These are phyloP conservation scores for Acrocephalus arundinaceus DNA, from an alignment of 2,113 vertebrate species.

Conservation along the genomic window DNA sequence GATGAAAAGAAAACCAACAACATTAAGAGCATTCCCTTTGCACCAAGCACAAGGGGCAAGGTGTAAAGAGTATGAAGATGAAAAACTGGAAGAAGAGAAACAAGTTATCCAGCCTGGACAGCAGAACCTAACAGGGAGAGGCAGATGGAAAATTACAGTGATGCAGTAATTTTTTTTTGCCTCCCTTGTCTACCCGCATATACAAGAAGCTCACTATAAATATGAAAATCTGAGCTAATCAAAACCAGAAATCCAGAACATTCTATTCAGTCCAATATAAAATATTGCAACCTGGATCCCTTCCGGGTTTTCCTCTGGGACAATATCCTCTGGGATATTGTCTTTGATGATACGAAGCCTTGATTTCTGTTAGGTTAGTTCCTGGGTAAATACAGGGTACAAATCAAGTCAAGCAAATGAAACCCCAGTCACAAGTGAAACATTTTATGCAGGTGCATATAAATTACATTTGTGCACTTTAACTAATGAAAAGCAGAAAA, in stretches of 20 bases:
- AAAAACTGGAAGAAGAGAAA: neutral
- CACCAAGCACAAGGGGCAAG: neutral
- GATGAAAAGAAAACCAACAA: neutral
- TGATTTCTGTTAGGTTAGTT: neutral
- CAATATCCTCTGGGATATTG: neutral
- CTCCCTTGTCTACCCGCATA: neutral
- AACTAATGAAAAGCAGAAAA: neutral
- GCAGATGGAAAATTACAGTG: neutral
- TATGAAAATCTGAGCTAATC: neutral
- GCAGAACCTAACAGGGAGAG: neutral
- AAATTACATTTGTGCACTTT: neutral
- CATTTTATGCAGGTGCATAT: neutral
- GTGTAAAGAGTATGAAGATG: neutral
- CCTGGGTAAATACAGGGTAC: neutral
- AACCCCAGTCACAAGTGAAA: neutral
- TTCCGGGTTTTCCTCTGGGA: neutral
- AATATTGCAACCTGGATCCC: neutral
- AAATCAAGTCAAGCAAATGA: neutral
- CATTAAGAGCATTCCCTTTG: neutral
- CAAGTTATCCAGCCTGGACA: neutral
- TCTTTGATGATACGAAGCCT: neutral
- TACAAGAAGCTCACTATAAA: neutral
- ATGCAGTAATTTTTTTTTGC: neutral
- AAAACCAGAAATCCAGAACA: neutral
- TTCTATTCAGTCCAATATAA: neutral